phyloP scores from a whole-genome alignment of 2,113 vertebrate genomes.

The Petrocephalus microphthalmus region DNA sequence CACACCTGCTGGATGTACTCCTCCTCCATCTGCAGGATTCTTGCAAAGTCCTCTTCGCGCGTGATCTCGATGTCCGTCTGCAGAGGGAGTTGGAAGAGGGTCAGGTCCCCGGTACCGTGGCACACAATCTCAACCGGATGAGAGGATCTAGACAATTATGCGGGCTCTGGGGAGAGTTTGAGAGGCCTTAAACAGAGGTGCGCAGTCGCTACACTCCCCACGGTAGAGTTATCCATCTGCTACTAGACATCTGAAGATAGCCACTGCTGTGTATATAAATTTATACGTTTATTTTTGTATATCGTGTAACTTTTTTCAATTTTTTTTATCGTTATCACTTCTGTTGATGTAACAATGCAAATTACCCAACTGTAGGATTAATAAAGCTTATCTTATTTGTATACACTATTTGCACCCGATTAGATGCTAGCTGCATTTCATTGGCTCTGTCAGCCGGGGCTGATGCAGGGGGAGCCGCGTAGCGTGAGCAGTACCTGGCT shows the following conservation, averaged over 20 bases:
- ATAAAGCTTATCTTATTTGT: not conserved
- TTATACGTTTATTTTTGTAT: no score
- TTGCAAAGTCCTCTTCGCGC: constrained; percentile 87
- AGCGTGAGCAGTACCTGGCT: constrained; percentile 71
- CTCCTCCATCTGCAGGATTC: constrained; percentile 96
- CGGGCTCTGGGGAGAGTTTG: not conserved
- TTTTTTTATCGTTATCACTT: no score
- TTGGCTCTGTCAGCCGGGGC: no score
- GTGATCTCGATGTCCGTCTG: constrained; percentile 96
- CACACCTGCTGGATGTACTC: constrained; percentile 94
- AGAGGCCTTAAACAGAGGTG: not conserved
- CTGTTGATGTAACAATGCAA: no score
- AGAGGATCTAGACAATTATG: not conserved
- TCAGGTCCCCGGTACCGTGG: not conserved
- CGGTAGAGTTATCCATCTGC: no score
- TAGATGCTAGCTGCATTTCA: not conserved
- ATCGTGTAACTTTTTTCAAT: no score
- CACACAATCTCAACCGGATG: not conserved
- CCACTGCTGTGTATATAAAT: no score
- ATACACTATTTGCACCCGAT: not conserved
- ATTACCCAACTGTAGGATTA: no score
- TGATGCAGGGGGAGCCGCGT: not conserved
- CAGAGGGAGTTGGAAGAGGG: not conserved
- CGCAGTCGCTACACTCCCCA: no score
- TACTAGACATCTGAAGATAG: no score